phyloP scores from a whole-genome alignment of 2,113 vertebrate genomes.

The Gobius niger region DNA sequence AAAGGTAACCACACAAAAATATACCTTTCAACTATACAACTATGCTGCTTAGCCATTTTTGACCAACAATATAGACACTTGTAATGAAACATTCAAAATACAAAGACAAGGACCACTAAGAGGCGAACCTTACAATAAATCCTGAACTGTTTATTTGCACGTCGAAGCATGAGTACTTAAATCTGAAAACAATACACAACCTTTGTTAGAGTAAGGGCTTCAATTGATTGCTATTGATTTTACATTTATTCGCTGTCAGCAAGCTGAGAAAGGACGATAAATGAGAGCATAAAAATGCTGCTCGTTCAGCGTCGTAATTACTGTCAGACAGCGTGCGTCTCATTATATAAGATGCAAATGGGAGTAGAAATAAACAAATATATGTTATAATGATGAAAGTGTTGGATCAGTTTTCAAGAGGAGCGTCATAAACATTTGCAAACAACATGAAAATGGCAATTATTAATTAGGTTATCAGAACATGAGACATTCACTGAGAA shows the following conservation, averaged over 20 bases:
- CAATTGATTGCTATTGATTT: not conserved
- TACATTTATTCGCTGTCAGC: constrained; percentile 1
- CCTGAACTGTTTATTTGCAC: not conserved
- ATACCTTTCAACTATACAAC: no score
- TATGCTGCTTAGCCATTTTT: no score
- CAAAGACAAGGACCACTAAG: not conserved
- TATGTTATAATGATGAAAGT: not conserved
- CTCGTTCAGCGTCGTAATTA: not conserved
- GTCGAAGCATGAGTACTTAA: constrained; percentile 3
- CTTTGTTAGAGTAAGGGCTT: constrained; percentile 13
- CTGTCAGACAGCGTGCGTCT: not conserved
- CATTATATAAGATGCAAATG: constrained; percentile 7
- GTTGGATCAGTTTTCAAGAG: not conserved
- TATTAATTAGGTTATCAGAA: no score
- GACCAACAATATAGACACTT: not conserved
- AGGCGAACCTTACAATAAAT: not conserved
- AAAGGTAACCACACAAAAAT: no score
- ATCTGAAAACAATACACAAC: constrained; percentile 3
- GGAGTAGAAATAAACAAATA: not conserved
- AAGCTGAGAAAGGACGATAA: not conserved
- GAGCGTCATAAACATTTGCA: not conserved
- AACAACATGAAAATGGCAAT: not conserved
- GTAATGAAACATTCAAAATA: constrained; percentile 7
- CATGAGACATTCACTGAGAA: no score
- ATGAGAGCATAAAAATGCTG: not conserved